Evolutionary conservation across 2,113 vertebrate species (phyloP).

Genomic region (Fukomys damarensis): DNA sequence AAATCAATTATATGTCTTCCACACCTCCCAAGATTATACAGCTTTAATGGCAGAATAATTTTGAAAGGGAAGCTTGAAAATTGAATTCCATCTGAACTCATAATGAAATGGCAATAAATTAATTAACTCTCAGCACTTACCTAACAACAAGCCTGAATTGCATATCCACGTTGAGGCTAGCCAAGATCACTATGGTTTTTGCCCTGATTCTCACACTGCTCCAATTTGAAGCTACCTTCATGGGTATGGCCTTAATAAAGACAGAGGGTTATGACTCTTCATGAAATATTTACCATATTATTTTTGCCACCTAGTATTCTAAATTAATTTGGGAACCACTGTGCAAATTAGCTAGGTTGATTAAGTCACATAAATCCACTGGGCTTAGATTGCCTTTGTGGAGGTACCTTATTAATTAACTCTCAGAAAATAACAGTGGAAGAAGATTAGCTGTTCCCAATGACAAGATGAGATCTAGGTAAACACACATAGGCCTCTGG

Average conservation of each 20-base stretch:
- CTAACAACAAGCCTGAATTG: conserved; percentile 47
- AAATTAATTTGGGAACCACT: conserved; percentile 49
- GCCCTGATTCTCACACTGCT: conserved; percentile 18
- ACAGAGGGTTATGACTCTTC: not conserved
- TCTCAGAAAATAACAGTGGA: not conserved
- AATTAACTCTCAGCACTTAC: conserved; percentile 72
- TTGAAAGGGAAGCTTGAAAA: conserved; percentile 85
- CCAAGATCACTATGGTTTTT: conserved; percentile 15
- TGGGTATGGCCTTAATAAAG: not conserved
- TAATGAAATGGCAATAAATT: conserved; percentile 81
- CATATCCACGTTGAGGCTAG: not conserved
- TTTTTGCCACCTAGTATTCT: conserved; percentile 61
- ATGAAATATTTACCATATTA: not conserved
- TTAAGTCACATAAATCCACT: not conserved
- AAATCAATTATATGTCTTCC: conserved; percentile 58
- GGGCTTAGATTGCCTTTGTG: not conserved
- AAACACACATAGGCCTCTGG: not conserved
- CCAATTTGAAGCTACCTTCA: not conserved
- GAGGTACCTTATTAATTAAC: not conserved
- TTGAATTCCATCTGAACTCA: conserved; percentile 77
- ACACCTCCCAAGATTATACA: conserved; percentile 55
- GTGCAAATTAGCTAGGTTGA: not conserved
- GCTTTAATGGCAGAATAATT: conserved; percentile 78
- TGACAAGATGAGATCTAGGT: not conserved
- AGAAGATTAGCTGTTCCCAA: not conserved